Evolutionary conservation across 2,113 vertebrate species (phyloP).

Genomic region (Bos javanicus): DNA sequence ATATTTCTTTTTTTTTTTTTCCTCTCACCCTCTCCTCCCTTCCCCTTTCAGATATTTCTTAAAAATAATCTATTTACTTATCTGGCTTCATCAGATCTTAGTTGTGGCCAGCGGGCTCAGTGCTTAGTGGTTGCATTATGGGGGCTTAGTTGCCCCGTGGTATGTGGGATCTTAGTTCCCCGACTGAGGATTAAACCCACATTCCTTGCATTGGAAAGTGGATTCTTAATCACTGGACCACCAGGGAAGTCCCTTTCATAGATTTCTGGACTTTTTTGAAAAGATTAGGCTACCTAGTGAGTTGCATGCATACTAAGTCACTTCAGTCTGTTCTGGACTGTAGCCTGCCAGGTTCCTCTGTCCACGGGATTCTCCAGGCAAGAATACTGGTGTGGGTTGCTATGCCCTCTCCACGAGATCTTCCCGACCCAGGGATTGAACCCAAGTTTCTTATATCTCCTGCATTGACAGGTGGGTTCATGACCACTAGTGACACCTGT

Average conservation of each 20-base stretch:
- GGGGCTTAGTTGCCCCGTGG: not conserved
- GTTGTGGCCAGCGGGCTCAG: not conserved
- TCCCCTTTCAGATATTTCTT: not conserved
- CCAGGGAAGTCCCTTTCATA: not conserved
- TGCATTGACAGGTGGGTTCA: not conserved
- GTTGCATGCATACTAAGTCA: not conserved
- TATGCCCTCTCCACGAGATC: not conserved
- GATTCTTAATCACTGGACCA: not conserved
- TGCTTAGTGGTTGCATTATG: not conserved
- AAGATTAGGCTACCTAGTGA: not conserved
- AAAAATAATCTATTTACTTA: not conserved
- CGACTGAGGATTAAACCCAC: not conserved
- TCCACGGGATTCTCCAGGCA: not conserved
- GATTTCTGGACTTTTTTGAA: not conserved
- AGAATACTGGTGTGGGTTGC: not conserved
- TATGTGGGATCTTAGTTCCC: not conserved
- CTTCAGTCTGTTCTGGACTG: not conserved
- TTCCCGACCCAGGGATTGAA: not conserved
- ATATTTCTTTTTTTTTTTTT: not conserved
- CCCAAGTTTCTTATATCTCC: accelerated
- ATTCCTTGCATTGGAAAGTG: not conserved
- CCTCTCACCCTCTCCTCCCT: not conserved
- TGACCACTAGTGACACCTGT: not conserved
- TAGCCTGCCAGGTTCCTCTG: not conserved
- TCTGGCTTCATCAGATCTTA: not conserved